Conservation (phyloP, 2,797 vertebrate genomes). For the Coendou prehensilis region DNA sequence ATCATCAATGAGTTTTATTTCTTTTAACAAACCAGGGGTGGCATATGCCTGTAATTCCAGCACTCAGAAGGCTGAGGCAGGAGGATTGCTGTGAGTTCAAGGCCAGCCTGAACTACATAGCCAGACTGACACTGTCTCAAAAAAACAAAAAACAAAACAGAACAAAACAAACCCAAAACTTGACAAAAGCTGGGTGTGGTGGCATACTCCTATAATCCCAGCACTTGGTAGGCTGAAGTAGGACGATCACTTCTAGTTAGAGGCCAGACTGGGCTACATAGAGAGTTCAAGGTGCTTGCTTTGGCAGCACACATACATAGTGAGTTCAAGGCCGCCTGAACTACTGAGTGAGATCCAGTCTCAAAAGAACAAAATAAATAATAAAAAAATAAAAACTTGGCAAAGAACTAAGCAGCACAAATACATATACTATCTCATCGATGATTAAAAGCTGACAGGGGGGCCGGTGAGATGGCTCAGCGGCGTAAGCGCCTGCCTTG, state of each 20-base stretch:
- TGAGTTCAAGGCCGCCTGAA: neutral
- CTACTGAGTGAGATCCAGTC: neutral
- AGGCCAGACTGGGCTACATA: neutral
- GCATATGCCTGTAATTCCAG: neutral
- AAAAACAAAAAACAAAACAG: neutral
- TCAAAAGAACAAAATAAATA: neutral
- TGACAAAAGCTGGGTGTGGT: neutral
- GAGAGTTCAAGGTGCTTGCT: neutral
- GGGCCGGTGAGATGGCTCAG: no score
- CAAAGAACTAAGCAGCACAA: neutral
- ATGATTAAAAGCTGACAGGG: neutral
- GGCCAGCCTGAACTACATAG: neutral
- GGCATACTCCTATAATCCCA: no score
- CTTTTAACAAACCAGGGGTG: slow-evolving; percentile 18
- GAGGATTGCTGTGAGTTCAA: neutral
- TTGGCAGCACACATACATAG: neutral
- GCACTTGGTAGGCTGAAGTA: neutral
- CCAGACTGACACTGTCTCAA: neutral
- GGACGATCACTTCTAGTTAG: neutral
- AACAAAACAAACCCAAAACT: neutral
- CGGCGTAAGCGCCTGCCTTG: no score
- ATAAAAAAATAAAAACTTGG: neutral
- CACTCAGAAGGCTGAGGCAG: neutral
- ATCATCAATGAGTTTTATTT: slow-evolving; percentile 40
- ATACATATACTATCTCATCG: neutral